Base-by-base conservation (phyloP, 2,113 vertebrate genomes). In the Gila orcuttii region DNA sequence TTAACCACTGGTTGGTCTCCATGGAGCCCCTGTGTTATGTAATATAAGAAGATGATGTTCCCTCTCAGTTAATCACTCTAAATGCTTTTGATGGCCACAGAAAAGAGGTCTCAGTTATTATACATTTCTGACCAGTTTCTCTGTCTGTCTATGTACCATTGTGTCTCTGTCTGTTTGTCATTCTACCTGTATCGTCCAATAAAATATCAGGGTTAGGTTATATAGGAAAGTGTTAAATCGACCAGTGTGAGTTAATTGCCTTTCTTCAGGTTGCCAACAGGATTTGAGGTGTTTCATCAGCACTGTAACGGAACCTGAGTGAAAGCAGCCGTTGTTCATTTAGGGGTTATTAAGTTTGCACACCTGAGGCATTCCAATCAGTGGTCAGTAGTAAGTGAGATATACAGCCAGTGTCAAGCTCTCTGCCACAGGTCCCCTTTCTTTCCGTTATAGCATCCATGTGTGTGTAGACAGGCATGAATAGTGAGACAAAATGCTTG, bases 71-170 rank as follows among this genome's bases (percentile, higher is more conserved):
- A 84, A 87, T 87, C 87, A 88, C 66, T 85, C 69, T 89, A 88
- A 90, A 75, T 91, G 89, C 89, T 87, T 55, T 80, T 59, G 88
- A 92, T 84, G 68, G 90, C 90, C 83, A 66, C 2, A 28, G 7
- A 31, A 28, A 28, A 19, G n/a, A 82, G 79, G 33, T 81, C 9
- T 25, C 7, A 47, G 64, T 64, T 80, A 45, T 59, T 66, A 10
- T 28, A 80, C 13, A 28, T 12, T 45, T 64, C 7, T 42, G 39
- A 9, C 55, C 4, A 76, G 13, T 28, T 28, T 25, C n/a, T 42
- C 23, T 74, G 7, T 19, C 69, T 68, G 3, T 33, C 17, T 73
- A 11, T 3, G 17, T 10, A 39, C 45, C 21, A 76, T 15, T 47
- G 1, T 71, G 33, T 85, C 2, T 59, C 36, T 80, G 15, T 60